Percentiles rank a stretch among this genome's conserved stretches.
phyloP scores from a whole-genome alignment of 2,888 invertebrate genomes.

The Drosophila barbarae region DNA sequence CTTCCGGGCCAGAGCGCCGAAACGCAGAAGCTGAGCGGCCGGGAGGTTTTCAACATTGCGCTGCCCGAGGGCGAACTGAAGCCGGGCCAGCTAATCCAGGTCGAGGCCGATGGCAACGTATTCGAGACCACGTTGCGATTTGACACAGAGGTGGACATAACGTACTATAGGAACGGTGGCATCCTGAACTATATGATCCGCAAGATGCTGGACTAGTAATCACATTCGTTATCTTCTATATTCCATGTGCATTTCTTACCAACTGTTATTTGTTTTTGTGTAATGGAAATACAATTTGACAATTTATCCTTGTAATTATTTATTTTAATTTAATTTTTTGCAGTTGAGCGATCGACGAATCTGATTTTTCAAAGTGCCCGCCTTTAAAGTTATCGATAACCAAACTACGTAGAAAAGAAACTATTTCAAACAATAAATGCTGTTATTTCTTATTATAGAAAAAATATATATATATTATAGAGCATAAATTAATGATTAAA shows the following conservation, averaged over 20 bases:
- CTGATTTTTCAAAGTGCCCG: neutral
- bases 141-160: slow-evolving; percentile 97
- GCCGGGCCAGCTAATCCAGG: slow-evolving; percentile 88
- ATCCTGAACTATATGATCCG: slow-evolving; percentile 99
- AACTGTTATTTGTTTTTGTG: slow-evolving; percentile 7
- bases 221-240: slow-evolving; percentile 31
- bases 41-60: slow-evolving; percentile 87
- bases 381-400: neutral
- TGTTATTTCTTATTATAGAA: too few species aligned
- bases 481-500: too few species aligned
- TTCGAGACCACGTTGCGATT: slow-evolving; percentile 93
- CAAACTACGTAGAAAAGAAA: neutral
- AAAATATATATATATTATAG: too few species aligned
- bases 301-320: neutral
- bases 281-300: slow-evolving; percentile 18
- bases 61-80: slow-evolving; percentile 84
- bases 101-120: slow-evolving; percentile 84
- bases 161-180: slow-evolving; percentile 95
- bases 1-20: slow-evolving; percentile 89
- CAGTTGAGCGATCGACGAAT: too few species aligned
- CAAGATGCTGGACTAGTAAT: slow-evolving; percentile 83
- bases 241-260: slow-evolving; percentile 62
- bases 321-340: neutral
- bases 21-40: slow-evolving; percentile 88
- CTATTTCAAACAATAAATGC: too few species aligned